Percentiles rank a stretch among this genome's conserved stretches.
Evolutionary conservation across 2,888 invertebrate species (phyloP).

Genomic region (Acrobasis suavella): DNA sequence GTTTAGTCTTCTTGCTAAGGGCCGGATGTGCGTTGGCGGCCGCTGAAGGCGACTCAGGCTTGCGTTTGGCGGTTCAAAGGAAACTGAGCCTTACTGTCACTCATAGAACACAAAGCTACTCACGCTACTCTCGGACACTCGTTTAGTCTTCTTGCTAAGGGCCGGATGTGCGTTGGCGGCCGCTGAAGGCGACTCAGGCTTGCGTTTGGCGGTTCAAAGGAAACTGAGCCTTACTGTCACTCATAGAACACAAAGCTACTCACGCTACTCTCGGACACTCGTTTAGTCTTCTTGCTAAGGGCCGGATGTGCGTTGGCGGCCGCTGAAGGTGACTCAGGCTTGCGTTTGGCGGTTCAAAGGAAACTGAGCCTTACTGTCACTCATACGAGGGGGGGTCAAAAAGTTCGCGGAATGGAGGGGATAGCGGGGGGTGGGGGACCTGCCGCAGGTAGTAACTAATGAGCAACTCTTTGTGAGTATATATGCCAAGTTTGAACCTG

Average conservation of each 20-base stretch:
- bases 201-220: constrained; percentile 45
- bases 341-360: too few species aligned
- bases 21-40: constrained; percentile 39
- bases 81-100: too few species aligned
- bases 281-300: constrained; percentile 62
- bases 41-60: constrained; percentile 55
- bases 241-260: constrained; percentile 36
- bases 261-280: constrained; percentile 71
- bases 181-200: constrained; percentile 46
- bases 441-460: too few species aligned
- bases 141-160: constrained; percentile 62
- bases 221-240: too few species aligned
- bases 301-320: constrained; percentile 39
- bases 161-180: constrained; percentile 39
- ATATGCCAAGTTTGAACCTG: too few species aligned
- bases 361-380: too few species aligned
- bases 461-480: too few species aligned
- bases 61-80: constrained; percentile 44
- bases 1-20: constrained; percentile 62
- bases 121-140: constrained; percentile 71
- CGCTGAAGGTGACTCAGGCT: constrained; percentile 44
- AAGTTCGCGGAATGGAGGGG: too few species aligned
- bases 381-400: too few species aligned
- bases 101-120: constrained; percentile 36
- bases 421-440: too few species aligned